phyloP scores from a whole-genome alignment of 2,888 invertebrate species.

The Acanthosepion lycidas region DNA sequence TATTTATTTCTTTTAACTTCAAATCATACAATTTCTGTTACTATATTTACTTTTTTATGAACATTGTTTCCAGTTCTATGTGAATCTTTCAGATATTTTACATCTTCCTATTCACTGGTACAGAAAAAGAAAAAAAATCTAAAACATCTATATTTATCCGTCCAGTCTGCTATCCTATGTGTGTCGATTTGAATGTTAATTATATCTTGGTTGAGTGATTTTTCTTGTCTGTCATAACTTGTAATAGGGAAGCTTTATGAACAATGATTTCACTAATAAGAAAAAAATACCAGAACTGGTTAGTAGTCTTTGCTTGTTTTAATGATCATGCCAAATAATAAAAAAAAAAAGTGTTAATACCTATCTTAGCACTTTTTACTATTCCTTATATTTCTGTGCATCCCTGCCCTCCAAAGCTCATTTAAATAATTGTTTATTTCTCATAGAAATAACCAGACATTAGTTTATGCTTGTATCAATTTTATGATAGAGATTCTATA shows the following conservation, averaged over 20 bases:
- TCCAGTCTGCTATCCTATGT: background rate
- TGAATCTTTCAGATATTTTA: background rate
- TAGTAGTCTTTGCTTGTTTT: no score
- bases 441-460: no score
- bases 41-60: background rate
- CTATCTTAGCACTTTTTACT: no score
- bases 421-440: no score
- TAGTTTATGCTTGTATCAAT: background rate
- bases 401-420: no score
- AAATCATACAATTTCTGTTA: background rate
- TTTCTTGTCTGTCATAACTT: no score
- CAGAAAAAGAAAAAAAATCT: background rate
- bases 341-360: no score
- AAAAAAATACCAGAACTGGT: no score
- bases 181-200: background rate
- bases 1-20: background rate
- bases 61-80: background rate
- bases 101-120: background rate
- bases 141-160: background rate
- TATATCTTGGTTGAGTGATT: background rate
- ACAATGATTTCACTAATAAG: no score
- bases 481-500: background rate
- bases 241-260: no score
- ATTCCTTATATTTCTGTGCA: no score
- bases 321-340: no score